Percentiles rank a stretch among this genome's conserved stretches.
These are phyloP conservation scores for Pristiophorus japonicus DNA, from an alignment of 2,113 vertebrate genomes.

Conservation along the genomic window DNA sequence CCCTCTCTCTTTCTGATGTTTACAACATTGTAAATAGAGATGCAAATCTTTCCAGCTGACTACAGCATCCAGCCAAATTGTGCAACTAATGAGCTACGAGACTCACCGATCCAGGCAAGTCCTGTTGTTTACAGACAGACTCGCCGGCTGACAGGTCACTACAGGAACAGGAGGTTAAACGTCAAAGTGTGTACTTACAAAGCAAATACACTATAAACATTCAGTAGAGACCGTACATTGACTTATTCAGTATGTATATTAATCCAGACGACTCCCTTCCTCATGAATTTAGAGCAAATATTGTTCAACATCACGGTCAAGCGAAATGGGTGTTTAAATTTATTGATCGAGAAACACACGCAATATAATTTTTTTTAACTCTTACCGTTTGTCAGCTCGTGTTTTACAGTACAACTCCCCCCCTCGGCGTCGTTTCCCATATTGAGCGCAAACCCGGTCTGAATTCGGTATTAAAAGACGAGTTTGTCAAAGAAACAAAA, in stretches of 20 bases:
- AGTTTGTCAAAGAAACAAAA: conserved; percentile 14
- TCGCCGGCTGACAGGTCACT: not conserved
- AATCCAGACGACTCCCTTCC: not conserved
- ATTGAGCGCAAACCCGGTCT: not conserved
- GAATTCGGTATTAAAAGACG: not conserved
- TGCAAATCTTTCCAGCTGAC: not conserved
- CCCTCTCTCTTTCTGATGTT: not conserved
- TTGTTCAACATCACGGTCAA: not conserved
- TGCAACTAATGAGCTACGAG: too few species aligned
- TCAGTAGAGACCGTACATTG: not conserved
- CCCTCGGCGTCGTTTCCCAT: not conserved
- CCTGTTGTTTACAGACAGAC: not conserved
- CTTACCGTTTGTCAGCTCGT: conserved; percentile 18
- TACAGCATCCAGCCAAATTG: not conserved
- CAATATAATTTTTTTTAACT: not conserved
- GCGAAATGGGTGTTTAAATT: not conserved
- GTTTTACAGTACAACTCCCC: not conserved
- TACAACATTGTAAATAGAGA: not conserved
- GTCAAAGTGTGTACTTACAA: not conserved
- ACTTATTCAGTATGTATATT: not conserved
- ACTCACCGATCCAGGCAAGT: not conserved
- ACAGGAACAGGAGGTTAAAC: conserved; percentile 3
- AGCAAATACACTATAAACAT: not conserved
- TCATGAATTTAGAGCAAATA: not conserved
- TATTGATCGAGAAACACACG: not conserved